Percentiles rank a stretch among this genome's conserved stretches.
Conservation (phyloP, 1,140 invertebrate genomes). For the Dendrolimus kikuchii region DNA sequence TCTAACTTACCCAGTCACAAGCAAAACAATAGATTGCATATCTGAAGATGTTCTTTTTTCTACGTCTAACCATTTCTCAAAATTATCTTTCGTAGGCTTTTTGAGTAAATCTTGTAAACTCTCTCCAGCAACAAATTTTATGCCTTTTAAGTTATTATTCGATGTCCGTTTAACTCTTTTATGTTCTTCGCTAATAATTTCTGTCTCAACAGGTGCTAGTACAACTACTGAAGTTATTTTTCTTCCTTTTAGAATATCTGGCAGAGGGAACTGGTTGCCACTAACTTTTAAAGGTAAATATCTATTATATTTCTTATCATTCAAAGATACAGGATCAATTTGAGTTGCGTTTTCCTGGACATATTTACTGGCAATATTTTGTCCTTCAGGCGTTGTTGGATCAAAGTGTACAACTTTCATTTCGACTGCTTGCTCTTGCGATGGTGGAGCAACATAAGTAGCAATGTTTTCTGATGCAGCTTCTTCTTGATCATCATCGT, state of each 20-base stretch:
- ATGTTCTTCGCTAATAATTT: slow-evolving; percentile 63
- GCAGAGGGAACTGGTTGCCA: slow-evolving; percentile 87
- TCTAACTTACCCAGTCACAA: slow-evolving; percentile 81
- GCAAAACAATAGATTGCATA: slow-evolving; percentile 83
- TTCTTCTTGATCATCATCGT: slow-evolving; percentile 56
- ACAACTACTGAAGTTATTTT: slow-evolving; percentile 87
- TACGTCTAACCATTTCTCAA: slow-evolving; percentile 83
- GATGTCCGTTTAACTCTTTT: slow-evolving; percentile 59
- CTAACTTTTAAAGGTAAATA: slow-evolving; percentile 88
- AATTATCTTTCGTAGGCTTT: slow-evolving; percentile 83
- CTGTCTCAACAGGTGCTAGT: slow-evolving; percentile 83
- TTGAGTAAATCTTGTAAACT: slow-evolving; percentile 82
- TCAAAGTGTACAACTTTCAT: slow-evolving; percentile 89
- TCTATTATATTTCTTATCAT: slow-evolving; percentile 83
- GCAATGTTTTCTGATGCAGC: slow-evolving; percentile 60
- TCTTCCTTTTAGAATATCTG: slow-evolving; percentile 81
- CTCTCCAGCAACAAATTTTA: slow-evolving; percentile 78
- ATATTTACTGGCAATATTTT: slow-evolving; percentile 80
- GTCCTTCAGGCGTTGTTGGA: slow-evolving; percentile 80
- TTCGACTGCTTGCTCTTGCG: slow-evolving; percentile 77
- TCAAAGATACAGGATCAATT: slow-evolving; percentile 81
- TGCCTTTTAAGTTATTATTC: slow-evolving; percentile 69
- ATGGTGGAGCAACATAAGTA: slow-evolving; percentile 50
- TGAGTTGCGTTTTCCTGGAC: slow-evolving; percentile 81
- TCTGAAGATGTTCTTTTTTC: slow-evolving; percentile 81